These are phyloP conservation scores for Diploscapter pachys DNA, from an alignment of 1,140 invertebrate species.

Conservation along the genomic window DNA sequence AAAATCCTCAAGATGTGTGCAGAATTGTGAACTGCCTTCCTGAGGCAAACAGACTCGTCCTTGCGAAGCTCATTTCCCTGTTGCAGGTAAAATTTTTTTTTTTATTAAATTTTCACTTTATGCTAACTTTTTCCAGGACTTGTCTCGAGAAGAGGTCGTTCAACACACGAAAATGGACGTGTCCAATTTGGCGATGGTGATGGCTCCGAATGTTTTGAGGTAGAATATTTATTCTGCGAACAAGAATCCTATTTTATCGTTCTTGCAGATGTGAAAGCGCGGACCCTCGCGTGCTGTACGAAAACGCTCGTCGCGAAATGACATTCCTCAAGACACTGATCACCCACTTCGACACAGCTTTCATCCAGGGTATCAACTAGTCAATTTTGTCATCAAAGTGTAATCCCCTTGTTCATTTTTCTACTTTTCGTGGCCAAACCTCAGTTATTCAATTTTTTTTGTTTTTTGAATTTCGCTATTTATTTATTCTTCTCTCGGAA, in stretches of 20 bases:
- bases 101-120: too few species aligned
- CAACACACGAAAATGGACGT: slow-evolving; percentile 95
- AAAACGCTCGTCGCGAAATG: slow-evolving; percentile 96
- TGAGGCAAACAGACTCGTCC: slow-evolving; percentile 71
- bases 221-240: neutral
- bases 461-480: too few species aligned
- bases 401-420: too few species aligned
- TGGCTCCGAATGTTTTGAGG: slow-evolving; percentile 91
- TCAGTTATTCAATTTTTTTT: too few species aligned
- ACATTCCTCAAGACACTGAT: slow-evolving; percentile 90
- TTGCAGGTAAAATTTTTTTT: slow-evolving; percentile 63
- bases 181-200: slow-evolving; percentile 94
- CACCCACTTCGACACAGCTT: slow-evolving; percentile 80
- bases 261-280: slow-evolving; percentile 74
- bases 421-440: too few species aligned
- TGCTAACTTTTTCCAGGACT: slow-evolving; percentile 4
- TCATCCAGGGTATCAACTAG: slow-evolving; percentile 58
- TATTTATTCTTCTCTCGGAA: too few species aligned
- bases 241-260: neutral
- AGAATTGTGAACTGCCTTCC: slow-evolving; percentile 73
- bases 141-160: slow-evolving; percentile 62
- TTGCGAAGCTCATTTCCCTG: slow-evolving; percentile 81
- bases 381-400: neutral
- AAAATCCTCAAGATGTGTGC: slow-evolving; percentile 72
- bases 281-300: slow-evolving; percentile 87